phyloP scores from a whole-genome alignment of 2,113 vertebrate genomes.

The Felis chaus region DNA sequence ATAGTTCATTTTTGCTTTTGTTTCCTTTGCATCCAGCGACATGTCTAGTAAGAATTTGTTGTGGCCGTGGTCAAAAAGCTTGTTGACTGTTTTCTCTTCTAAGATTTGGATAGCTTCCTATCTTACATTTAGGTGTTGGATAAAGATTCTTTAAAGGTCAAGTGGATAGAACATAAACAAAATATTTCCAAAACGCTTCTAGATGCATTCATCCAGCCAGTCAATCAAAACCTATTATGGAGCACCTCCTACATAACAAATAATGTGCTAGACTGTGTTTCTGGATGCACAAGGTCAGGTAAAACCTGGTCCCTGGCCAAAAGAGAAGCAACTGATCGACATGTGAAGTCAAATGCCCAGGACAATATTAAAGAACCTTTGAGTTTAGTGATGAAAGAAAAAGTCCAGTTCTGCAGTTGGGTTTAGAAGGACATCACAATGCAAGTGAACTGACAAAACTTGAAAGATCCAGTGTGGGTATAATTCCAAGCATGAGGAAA shows the following conservation, averaged over 20 bases:
- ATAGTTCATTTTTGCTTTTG: no score
- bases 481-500: background rate
- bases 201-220: background rate
- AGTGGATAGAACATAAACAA: background rate
- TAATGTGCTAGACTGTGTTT: background rate
- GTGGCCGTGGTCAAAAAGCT: no score
- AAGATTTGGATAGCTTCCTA: no score
- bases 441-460: background rate
- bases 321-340: background rate
- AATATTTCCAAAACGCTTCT: background rate
- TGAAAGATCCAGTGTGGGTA: background rate
- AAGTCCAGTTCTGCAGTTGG: background rate
- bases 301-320: background rate
- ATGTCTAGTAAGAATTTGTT: no score
- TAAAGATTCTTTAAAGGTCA: background rate
- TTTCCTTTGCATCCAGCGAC: no score
- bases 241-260: background rate
- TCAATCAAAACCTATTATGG: background rate
- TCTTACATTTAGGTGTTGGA: no score
- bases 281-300: background rate
- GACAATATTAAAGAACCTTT: background rate
- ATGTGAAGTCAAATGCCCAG: background rate
- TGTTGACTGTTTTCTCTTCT: no score
- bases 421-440: background rate
- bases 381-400: background rate